Base-by-base conservation (phyloP, 2,797 vertebrate species). In the Erethizon dorsatum region DNA sequence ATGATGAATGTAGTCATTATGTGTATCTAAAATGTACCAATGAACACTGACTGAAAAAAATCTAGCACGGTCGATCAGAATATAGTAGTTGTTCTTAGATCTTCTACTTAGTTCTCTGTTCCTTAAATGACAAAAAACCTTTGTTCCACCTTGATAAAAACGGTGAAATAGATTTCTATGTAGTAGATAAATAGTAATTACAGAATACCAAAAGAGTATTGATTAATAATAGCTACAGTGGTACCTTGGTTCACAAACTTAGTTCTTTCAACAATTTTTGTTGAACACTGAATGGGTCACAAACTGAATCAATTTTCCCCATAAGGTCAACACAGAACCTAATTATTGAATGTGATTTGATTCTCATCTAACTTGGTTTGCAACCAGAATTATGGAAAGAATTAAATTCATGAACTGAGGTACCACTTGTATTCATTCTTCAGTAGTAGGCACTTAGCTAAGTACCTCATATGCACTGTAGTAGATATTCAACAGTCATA, bases 181-280 rank as follows among this genome's bases (percentile, higher is more conserved):
- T 86, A 52, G 54, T 20, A 85, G 6, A 26, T 88, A 84, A 93
- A 24, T 24, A 88, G 91, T 61, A 88, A 83, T 67, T 85, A 69
- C 3, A 71, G 37, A 77, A 37, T 41, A 77, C 7, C 12, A 47
- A 83, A 82, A 85, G 15, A 77, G n/a, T 31, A 57, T 61, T 67
- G 9, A 52, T 83, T 61, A 65, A 56, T 79, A 93, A 69, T 91
- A n/a, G 17, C 52, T 54, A 26, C 12, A 45, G 41, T 73, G 71
- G 4, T 45, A 12, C 11, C 69, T 12, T 45, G 10, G 20, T 75
- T 47, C 41, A 75, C 71, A 75, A 14, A 75, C 22, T 75, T 75
- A 26, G 47, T 75, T 75, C 1, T 45, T 47, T 45, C 22, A 24
- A 45, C 0, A 13, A 75, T 75, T 75, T 47, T 47, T 75, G 11